Percentiles rank a stretch among this genome's conserved stretches.
Evolutionary conservation across 2,113 vertebrate genomes (phyloP).

Genomic region (Arenaria interpres): DNA sequence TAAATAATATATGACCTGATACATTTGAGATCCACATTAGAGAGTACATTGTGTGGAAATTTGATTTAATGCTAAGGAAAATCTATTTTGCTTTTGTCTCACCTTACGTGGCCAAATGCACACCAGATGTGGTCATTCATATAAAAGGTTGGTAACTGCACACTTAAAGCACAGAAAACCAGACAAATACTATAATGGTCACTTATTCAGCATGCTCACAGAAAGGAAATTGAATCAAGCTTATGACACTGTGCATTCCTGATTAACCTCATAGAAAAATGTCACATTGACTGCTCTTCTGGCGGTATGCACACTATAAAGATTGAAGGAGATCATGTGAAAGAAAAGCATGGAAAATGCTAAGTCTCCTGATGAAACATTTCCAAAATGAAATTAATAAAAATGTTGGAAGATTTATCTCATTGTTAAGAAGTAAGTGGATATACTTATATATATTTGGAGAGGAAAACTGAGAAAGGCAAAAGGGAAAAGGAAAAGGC

Average conservation of each 20-base stretch:
- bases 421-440: background rate
- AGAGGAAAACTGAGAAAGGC: background rate
- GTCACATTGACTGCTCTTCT: slow-evolving; percentile 63
- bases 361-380: background rate
- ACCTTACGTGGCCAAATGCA: slow-evolving; percentile 76
- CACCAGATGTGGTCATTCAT: slow-evolving; percentile 74
- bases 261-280: slow-evolving; percentile 71
- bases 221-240: slow-evolving; percentile 79
- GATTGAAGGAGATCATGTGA: slow-evolving; percentile 18
- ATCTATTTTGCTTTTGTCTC: slow-evolving; percentile 80
- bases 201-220: slow-evolving; percentile 64
- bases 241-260: slow-evolving; percentile 72
- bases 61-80: slow-evolving; percentile 77
- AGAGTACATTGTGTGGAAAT: slow-evolving; percentile 72
- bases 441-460: background rate
- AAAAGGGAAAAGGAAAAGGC: background rate
- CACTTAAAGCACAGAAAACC: slow-evolving; percentile 27
- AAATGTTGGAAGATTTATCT: background rate
- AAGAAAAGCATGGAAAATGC: slow-evolving; percentile 20
- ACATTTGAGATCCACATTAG: slow-evolving; percentile 74
- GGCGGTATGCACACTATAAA: slow-evolving; percentile 52
- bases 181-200: slow-evolving; percentile 72
- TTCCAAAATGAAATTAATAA: background rate
- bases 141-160: slow-evolving; percentile 69
- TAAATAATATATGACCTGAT: slow-evolving; percentile 80